A percentile compares a stretch with the other conserved stretches of the same genome.
Evolutionary conservation across 2,888 invertebrate species (phyloP).

Genomic region (Drosophila antonietae): DNA sequence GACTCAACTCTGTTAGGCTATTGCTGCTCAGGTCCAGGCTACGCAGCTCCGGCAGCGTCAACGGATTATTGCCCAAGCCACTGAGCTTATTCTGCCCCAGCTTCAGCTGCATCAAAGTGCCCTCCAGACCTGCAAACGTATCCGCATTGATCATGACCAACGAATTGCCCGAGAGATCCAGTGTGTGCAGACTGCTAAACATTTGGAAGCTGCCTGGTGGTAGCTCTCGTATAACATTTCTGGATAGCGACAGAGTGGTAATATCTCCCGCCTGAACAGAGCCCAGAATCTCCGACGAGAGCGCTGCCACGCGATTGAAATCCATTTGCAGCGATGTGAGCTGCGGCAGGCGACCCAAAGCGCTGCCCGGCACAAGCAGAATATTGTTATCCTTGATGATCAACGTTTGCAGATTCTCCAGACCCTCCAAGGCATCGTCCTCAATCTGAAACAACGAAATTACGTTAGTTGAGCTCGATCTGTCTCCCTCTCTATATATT

Average conservation of each 20-base stretch:
- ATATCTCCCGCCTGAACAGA: constrained; percentile 89
- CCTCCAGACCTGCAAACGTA: constrained; percentile 91
- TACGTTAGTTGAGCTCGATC: neutral
- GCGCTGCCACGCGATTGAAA: constrained; percentile 93
- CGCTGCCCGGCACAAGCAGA: constrained; percentile 92
- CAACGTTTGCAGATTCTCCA: constrained; percentile 90
- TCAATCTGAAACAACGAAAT: constrained; percentile 88
- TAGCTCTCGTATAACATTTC: constrained; percentile 94
- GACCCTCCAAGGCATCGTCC: constrained; percentile 94
- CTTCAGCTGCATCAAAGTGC: constrained; percentile 89
- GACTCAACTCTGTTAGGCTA: constrained; percentile 89
- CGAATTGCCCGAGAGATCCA: constrained; percentile 93
- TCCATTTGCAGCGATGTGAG: constrained; percentile 91
- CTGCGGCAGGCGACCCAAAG: constrained; percentile 91
- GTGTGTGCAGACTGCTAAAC: constrained; percentile 88
- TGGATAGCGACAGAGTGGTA: constrained; percentile 90
- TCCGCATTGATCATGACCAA: constrained; percentile 89
- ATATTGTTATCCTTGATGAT: constrained; percentile 95
- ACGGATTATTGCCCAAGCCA: constrained; percentile 87
- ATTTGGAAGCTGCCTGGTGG: constrained; percentile 92
- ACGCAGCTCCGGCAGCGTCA: constrained; percentile 88
- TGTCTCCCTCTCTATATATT: neutral
- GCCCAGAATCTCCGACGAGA: constrained; percentile 91
- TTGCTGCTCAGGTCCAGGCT: constrained; percentile 92
- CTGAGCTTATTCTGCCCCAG: constrained; percentile 91